Evolutionary conservation across 2,888 invertebrate species (phyloP).

Genomic region (Polyploca ridens): DNA sequence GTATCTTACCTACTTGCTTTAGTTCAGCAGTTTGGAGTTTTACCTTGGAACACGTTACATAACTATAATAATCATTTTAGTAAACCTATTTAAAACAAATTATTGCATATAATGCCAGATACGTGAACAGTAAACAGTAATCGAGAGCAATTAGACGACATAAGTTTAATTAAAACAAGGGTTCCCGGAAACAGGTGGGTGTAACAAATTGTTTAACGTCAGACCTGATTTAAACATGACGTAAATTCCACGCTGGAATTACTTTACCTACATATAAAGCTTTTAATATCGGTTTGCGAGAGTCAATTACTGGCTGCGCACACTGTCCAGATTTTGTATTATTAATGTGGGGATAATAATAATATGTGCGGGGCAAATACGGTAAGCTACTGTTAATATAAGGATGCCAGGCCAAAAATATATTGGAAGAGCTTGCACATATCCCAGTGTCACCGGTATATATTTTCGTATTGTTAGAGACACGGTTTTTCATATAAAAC

Average conservation of each 20-base stretch:
- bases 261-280: slow-evolving; percentile 33
- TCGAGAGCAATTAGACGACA: slow-evolving; percentile 50
- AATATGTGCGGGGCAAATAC: slow-evolving; percentile 25
- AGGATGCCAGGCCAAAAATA: slow-evolving; percentile 16
- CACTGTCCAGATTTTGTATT: slow-evolving; percentile 35
- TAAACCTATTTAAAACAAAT: slow-evolving; percentile 26
- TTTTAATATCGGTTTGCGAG: slow-evolving; percentile 20
- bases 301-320: slow-evolving; percentile 24
- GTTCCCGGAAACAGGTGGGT: slow-evolving; percentile 42
- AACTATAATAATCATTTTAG: slow-evolving; percentile 18
- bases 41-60: not conserved
- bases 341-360: slow-evolving; percentile 37
- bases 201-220: slow-evolving; percentile 46
- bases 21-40: not conserved
- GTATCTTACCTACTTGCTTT: not conserved
- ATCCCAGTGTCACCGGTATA: too few species aligned
- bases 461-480: not conserved
- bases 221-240: slow-evolving; percentile 48
- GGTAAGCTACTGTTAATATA: not conserved
- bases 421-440: slow-evolving; percentile 4
- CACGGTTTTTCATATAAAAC: not conserved
- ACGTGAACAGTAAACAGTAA: slow-evolving; percentile 40
- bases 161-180: slow-evolving; percentile 59
- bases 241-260: slow-evolving; percentile 38
- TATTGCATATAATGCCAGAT: slow-evolving; percentile 28